Evolutionary conservation across 2,888 invertebrate genomes (phyloP).

Genomic region (Tromatobia lineatoria): DNA sequence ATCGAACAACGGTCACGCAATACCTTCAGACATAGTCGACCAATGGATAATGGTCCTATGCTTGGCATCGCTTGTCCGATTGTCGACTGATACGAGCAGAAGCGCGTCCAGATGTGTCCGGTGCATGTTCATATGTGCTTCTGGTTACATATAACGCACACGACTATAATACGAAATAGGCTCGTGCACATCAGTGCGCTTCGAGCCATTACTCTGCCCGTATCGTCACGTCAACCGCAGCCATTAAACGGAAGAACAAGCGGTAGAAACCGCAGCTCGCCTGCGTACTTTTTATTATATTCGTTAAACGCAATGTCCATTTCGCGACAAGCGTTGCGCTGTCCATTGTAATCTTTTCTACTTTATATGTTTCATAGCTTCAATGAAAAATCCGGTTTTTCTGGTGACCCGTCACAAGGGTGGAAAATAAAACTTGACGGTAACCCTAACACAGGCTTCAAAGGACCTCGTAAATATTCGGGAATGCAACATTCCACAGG

Average conservation of each 20-base stretch:
- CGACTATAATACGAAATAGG: constrained; percentile 24
- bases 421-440: constrained; percentile 11
- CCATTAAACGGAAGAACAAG: constrained; percentile 34
- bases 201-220: constrained; percentile 54
- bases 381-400: constrained; percentile 11
- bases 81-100: constrained; percentile 49
- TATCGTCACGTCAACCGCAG: constrained; percentile 53
- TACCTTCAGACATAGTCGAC: not conserved
- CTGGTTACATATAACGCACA: not conserved
- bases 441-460: not conserved
- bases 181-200: constrained; percentile 28
- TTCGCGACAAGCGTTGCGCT: constrained; percentile 5
- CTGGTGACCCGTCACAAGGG: not conserved
- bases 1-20: not conserved
- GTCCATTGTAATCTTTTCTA: constrained; percentile 13
- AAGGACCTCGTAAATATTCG: not conserved
- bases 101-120: not conserved
- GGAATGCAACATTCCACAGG: not conserved
- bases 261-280: constrained; percentile 13
- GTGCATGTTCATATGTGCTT: not conserved
- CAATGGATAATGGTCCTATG: constrained; percentile 12
- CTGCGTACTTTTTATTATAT: constrained; percentile 3
- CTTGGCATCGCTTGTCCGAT: constrained; percentile 45
- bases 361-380: constrained; percentile 5
- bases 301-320: constrained; percentile 19